Evolutionary conservation across 2,888 invertebrate species (phyloP), one percentile per base, ranked within the genome.

Genomic region (Byasa hedistus): DNA sequence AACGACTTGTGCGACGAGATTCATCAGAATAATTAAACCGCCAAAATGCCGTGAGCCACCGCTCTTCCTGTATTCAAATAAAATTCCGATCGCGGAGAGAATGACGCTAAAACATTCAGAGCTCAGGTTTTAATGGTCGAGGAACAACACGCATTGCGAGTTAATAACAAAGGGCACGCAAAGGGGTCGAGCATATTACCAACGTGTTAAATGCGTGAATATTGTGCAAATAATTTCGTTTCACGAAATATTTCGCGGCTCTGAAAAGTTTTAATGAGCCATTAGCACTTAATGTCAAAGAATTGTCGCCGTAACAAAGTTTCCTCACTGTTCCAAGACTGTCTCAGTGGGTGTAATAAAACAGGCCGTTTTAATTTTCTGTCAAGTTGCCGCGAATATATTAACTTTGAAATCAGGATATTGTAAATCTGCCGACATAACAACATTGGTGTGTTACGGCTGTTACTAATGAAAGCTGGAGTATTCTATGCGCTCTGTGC

Each of bases 141-240:
- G 71, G 71, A 71, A 68, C 68, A 74, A 75, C 78, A 75, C 78
- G 76, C 74, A 76, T 75, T 72, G 70, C 74, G 73, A 76, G 73
- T 78, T 78, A 76, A 78, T 80, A 75, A 77, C 72, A 66, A 68
- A 71, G 66, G 74, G 71, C 81, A 81, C 79, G 79, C 77, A 73
- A 77, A 76, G 75, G 78, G 79, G 79, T 75, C 76, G 75, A 73
- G 73, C 71, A 73, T 72, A 74, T 77, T 64, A 69, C 66, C 69
- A 71, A 76, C 72, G 76, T 75, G 75, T 76, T 75, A 78, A 78
- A 77, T 76, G 76, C 72, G 75, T 73, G 72, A 75, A 76, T 70
- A 72, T 71, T 75, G 73, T 71, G 71, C 73, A 75, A 76, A 79
- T 77, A 77, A 78, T 77, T 75, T 74, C 73, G 69, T 72, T 72